Percentiles rank a stretch among this genome's conserved stretches.
Conservation (phyloP, 1,140 invertebrate genomes). For the Mercenaria mercenaria region DNA sequence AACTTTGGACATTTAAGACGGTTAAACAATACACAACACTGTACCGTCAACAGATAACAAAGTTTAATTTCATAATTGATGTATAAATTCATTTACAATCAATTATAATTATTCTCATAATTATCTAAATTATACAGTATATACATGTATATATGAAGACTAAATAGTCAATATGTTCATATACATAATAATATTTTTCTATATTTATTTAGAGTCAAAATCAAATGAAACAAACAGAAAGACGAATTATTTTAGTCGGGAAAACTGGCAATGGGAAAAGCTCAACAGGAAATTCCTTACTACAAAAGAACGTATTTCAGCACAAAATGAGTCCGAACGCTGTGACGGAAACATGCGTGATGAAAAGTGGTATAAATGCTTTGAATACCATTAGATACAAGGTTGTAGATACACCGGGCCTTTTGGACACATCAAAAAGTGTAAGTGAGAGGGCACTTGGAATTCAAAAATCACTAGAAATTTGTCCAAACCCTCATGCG, state of each 20-base stretch:
- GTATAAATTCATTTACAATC: too few relatives aligned
- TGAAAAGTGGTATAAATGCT: neutral
- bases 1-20: too few relatives aligned
- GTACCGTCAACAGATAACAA: too few relatives aligned
- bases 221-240: neutral
- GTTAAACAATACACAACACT: too few relatives aligned
- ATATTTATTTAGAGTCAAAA: too few relatives aligned
- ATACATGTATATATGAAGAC: too few relatives aligned
- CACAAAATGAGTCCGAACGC: neutral
- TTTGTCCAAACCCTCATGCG: neutral
- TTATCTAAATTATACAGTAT: too few relatives aligned
- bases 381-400: neutral
- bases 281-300: slow-evolving; percentile 14
- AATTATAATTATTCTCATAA: too few relatives aligned
- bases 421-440: neutral
- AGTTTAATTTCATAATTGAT: too few relatives aligned
- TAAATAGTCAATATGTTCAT: too few relatives aligned
- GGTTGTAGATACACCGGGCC: neutral
- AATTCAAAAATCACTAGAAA: neutral
- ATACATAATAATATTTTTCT: too few relatives aligned
- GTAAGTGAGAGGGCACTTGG: neutral
- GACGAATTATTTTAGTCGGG: slow-evolving; percentile 2
- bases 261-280: slow-evolving; percentile 39
- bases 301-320: neutral
- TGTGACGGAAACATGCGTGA: neutral